A percentile compares a stretch with the other conserved stretches of the same genome.
Conservation (phyloP, 1,140 invertebrate species). For the Yoshiicerus persimilis region DNA sequence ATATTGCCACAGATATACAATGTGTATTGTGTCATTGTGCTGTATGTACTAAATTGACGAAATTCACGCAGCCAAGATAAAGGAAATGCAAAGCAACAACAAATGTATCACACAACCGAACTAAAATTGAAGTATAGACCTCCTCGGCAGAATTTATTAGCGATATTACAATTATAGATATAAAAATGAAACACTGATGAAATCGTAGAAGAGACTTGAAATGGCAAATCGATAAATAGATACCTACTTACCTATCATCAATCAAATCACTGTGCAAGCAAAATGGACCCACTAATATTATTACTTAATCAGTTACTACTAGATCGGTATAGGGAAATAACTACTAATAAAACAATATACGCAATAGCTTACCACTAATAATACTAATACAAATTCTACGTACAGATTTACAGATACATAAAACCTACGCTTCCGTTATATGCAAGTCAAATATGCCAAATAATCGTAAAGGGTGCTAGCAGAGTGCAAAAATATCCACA, state of each 20-base stretch:
- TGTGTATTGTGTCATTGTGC: neutral
- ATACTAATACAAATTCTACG: neutral
- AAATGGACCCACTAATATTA: neutral
- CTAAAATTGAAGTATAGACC: neutral
- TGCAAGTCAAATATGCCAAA: constrained; percentile 13
- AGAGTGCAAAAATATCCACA: constrained; percentile 15
- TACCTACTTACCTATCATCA: neutral
- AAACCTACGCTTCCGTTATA: neutral
- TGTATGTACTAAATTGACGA: neutral
- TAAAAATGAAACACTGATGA: neutral
- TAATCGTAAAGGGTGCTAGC: constrained; percentile 20
- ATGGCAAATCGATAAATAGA: neutral
- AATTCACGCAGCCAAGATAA: neutral
- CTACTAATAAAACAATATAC: neutral
- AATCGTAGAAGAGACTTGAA: neutral
- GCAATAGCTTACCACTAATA: neutral
- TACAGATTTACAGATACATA: neutral
- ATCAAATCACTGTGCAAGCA: neutral
- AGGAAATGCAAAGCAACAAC: too few species aligned
- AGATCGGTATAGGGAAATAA: neutral
- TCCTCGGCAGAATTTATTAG: neutral
- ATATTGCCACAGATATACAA: neutral
- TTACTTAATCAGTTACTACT: neutral
- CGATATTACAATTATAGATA: neutral
- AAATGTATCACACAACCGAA: neutral